Evolutionary conservation across 2,797 vertebrate species (phyloP).

Genomic region (Brotula barbata): DNA sequence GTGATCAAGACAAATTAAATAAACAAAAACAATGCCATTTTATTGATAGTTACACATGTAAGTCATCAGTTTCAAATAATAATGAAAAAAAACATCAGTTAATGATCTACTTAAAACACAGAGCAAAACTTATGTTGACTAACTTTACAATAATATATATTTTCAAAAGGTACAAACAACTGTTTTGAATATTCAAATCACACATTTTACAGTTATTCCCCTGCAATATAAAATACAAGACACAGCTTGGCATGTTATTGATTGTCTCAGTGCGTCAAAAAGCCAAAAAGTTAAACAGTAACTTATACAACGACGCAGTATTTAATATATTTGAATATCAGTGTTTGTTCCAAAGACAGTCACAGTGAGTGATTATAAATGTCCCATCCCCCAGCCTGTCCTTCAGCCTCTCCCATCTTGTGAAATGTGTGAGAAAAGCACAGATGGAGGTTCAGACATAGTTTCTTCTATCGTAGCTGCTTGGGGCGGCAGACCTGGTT

Average conservation of each 20-base stretch:
- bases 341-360: conserved; percentile 8
- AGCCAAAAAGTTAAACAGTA: conserved; percentile 6
- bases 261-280: conserved; percentile 5
- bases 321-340: not conserved
- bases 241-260: not conserved
- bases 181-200: not conserved
- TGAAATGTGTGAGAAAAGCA: conserved; percentile 6
- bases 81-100: too few species aligned
- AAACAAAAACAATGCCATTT: too few species aligned
- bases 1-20: too few species aligned
- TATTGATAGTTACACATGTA: too few species aligned
- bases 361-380: not conserved
- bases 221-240: conserved; percentile 10
- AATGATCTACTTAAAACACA: too few species aligned
- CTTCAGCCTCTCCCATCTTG: not conserved
- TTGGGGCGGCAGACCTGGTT: conserved; percentile 76
- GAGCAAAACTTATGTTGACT: too few species aligned
- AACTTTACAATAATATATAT: conserved; percentile 1
- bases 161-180: not conserved
- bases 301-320: not conserved
- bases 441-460: conserved; percentile 80
- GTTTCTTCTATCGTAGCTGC: conserved; percentile 84
- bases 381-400: not conserved
- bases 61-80: too few species aligned
- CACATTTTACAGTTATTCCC: conserved; percentile 7